Base-by-base conservation (phyloP, 2,113 vertebrate genomes). In the Apodemus sylvaticus region DNA sequence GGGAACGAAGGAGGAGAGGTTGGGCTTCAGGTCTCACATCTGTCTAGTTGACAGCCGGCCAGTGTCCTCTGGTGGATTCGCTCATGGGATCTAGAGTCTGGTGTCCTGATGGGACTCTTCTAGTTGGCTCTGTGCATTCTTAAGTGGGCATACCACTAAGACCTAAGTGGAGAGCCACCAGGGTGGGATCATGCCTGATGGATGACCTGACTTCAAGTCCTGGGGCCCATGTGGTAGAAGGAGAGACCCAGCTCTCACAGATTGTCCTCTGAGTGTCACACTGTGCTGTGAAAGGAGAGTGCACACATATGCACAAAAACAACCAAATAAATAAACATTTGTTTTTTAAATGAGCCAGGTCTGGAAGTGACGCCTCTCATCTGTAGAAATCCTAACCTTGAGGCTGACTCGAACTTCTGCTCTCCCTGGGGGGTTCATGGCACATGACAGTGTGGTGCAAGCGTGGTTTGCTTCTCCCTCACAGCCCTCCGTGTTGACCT, bases 401-500 rank as follows among this genome's bases (percentile, higher is more conserved):
- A 29, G 58, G 17, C 60, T 51, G 14, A 14, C 60, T 14, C 1
- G 0, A 16, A 29, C 62, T 51, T 36, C 42, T 0, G 34, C 10
- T 31, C 17, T 70, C 70, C 53, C 2, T n/a, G 0, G 9, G 9
- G 2, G 29, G 48, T 8, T 2, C 14, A 14, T 26, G 2, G 42
- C 7, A 6, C 29, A 0, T 2, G 5, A 12, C 7, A 19, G 31
- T 39, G 51, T 24, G 73, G 29, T 48, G 4, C 4, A 2, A n/a
- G 3, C 55, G 29, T 13, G 51, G 17, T 8, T 87, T 71, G 22
- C 1, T 86, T 16, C 86, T 94, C 0, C 74, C 73, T 89, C 96
- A 1, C 98, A 99, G 99, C 98, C 99, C 7, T 99, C 98, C 60
- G 98, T 99, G 0, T 98, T 99, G 94, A 98, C 98, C 48, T 98